These are phyloP conservation scores for Plectropomus leopardus DNA, from an alignment of 2,113 vertebrate species.

Conservation along the genomic window DNA sequence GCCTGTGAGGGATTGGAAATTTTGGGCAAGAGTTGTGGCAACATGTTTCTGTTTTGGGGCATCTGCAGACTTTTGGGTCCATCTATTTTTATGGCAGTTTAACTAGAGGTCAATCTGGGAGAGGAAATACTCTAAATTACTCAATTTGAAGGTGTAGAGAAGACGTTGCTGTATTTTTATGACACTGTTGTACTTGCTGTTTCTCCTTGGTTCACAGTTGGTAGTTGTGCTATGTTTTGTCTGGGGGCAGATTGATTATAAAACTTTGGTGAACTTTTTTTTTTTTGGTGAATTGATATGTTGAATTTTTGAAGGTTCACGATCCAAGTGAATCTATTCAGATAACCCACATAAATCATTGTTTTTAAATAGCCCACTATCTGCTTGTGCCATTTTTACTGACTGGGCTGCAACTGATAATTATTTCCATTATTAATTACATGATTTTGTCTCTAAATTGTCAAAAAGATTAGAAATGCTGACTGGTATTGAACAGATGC, in stretches of 20 bases:
- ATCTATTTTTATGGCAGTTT: slow-evolving; percentile 20
- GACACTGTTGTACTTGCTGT: neutral
- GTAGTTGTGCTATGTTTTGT: slow-evolving; percentile 1
- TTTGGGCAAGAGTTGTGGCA: neutral
- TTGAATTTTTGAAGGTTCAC: neutral
- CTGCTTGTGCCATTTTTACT: neutral
- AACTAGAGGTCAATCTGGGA: neutral
- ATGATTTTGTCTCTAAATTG: neutral
- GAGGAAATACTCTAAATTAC: neutral
- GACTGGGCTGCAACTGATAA: neutral
- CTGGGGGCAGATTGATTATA: neutral
- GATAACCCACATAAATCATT: neutral
- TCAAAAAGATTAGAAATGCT: neutral
- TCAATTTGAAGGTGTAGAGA: neutral
- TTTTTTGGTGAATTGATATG: neutral
- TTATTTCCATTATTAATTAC: neutral
- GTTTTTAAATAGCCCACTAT: neutral
- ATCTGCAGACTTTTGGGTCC: slow-evolving; percentile 18
- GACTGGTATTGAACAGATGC: neutral
- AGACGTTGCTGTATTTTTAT: neutral
- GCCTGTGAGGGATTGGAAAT: neutral
- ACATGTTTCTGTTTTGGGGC: slow-evolving; percentile 9
- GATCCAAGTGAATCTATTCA: no score
- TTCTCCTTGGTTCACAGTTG: neutral
- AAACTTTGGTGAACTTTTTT: no score